Percentiles rank a stretch among this genome's conserved stretches.
Evolutionary conservation across 2,113 vertebrate genomes (phyloP).

Genomic region (Delphinus delphis): DNA sequence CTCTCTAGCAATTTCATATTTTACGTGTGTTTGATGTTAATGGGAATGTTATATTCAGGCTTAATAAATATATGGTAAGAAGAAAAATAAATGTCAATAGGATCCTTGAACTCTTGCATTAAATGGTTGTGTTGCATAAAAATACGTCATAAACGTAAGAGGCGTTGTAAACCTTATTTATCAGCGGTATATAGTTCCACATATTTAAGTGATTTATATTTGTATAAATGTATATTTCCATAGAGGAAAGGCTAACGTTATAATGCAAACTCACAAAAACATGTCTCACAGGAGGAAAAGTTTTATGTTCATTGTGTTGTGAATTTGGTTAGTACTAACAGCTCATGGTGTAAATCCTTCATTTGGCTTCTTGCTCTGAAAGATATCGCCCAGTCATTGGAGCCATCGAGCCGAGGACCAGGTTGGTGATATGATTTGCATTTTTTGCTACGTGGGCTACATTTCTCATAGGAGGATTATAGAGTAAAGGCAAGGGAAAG

Average conservation of each 20-base stretch:
- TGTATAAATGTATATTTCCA: conserved; percentile 63
- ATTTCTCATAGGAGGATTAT: not conserved
- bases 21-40: conserved; percentile 85
- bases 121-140: conserved; percentile 78
- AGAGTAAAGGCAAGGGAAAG: not conserved
- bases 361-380: not conserved
- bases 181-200: conserved; percentile 51
- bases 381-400: not conserved
- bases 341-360: not conserved
- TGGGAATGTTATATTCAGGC: conserved; percentile 80
- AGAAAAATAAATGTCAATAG: conserved; percentile 84
- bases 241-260: conserved; percentile 36
- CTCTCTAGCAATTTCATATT: conserved; percentile 84
- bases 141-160: conserved; percentile 77
- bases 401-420: not conserved
- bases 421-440: not conserved
- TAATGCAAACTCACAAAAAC: conserved; percentile 29
- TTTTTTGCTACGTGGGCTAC: not conserved
- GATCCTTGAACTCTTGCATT: conserved; percentile 80
- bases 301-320: not conserved
- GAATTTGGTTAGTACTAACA: not conserved
- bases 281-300: not conserved
- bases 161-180: conserved; percentile 76
- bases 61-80: conserved; percentile 81
- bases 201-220: conserved; percentile 69